phyloP scores from a whole-genome alignment of 2,888 invertebrate species.

The Oligia latruncula region DNA sequence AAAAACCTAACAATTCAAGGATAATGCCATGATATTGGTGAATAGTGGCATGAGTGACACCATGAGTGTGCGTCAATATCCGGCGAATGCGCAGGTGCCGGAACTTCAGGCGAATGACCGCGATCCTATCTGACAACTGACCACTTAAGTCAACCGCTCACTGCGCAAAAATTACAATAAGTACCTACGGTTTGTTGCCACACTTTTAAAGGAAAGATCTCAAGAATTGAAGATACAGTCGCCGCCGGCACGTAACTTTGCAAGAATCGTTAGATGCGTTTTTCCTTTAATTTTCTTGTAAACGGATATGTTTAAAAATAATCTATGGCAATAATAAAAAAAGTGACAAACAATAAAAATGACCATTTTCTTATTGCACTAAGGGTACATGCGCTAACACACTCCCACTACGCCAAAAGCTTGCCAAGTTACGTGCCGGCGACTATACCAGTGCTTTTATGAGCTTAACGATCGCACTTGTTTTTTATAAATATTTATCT shows the following conservation, averaged over 20 bases:
- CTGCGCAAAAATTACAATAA: conserved; percentile 73
- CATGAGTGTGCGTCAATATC: conserved; percentile 74
- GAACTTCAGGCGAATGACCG: conserved; percentile 80
- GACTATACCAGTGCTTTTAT: neutral
- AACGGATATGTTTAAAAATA: too few species aligned
- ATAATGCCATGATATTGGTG: conserved; percentile 43
- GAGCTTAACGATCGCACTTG: neutral
- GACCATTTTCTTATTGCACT: too few species aligned
- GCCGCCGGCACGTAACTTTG: too few species aligned
- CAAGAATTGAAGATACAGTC: neutral
- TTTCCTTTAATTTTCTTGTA: too few species aligned
- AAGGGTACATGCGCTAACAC: too few species aligned
- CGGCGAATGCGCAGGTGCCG: conserved; percentile 74
- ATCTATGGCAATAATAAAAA: too few species aligned
- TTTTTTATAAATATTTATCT: neutral
- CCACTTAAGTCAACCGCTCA: conserved; percentile 69
- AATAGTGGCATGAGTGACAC: conserved; percentile 64
- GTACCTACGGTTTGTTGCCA: conserved; percentile 44
- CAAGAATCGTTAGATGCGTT: too few species aligned
- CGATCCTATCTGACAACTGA: conserved; percentile 68
- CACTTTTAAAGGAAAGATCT: conserved; percentile 40
- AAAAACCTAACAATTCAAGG: conserved; percentile 17
- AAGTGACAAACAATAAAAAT: too few species aligned
- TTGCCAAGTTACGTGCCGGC: too few species aligned
- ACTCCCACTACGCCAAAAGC: too few species aligned